phyloP scores from a whole-genome alignment of 1,140 invertebrate genomes.

The Polypedilum vanderplanki region DNA sequence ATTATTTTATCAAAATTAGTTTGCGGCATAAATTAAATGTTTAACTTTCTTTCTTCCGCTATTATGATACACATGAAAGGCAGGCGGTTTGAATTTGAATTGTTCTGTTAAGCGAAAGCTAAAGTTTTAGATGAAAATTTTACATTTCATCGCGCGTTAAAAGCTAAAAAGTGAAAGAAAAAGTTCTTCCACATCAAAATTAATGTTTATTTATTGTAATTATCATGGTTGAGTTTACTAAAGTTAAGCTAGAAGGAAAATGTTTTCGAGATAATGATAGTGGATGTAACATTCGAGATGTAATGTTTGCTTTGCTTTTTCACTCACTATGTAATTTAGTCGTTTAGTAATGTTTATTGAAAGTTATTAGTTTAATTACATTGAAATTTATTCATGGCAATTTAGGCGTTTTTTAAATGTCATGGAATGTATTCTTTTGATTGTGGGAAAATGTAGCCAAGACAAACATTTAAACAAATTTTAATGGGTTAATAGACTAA shows the following conservation, averaged over 20 bases:
- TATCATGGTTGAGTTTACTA: neutral
- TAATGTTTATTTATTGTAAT: neutral
- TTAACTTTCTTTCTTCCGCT: neutral
- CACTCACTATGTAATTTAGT: too few relatives aligned
- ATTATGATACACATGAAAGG: neutral
- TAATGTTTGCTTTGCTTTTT: too few relatives aligned
- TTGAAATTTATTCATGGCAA: too few relatives aligned
- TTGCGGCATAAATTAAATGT: slow-evolving; percentile 12
- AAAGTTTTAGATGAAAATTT: neutral
- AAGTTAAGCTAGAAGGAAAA: neutral
- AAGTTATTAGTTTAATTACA: too few relatives aligned
- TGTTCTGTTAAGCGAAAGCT: too few relatives aligned
- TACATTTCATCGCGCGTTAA: neutral
- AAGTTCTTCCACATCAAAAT: neutral
- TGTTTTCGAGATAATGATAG: neutral
- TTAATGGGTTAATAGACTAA: too few relatives aligned
- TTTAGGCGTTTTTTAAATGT: too few relatives aligned
- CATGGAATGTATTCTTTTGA: too few relatives aligned
- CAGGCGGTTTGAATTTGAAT: neutral
- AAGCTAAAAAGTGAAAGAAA: neutral
- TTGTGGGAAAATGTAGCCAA: too few relatives aligned
- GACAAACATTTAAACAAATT: too few relatives aligned
- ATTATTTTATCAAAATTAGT: slow-evolving; percentile 15
- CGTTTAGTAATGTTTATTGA: too few relatives aligned
- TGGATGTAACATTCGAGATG: too few relatives aligned